Evolutionary conservation across 2,797 vertebrate genomes (phyloP), one percentile per base, ranked within the genome.

Genomic region (Schizothorax lantsangensis): DNA sequence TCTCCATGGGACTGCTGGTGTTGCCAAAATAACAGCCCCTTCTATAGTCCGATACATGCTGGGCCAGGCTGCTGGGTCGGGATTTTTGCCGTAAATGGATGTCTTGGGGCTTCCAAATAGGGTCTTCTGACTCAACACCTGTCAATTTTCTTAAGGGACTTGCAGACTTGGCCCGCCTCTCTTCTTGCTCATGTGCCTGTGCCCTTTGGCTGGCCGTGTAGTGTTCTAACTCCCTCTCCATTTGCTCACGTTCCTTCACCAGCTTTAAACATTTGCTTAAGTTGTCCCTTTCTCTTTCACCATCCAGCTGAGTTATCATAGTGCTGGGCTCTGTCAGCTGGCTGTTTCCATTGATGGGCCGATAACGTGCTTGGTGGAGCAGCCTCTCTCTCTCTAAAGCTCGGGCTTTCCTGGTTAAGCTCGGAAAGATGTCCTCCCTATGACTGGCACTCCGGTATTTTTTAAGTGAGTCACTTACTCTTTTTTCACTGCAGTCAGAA

Each of bases 1-100:
- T 91, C 64, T 95, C 94, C 94, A 95, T 91, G 1, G 95, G 96
- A 87, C 95, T 96, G 91, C 96, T 96, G 40, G 95, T 95, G 89
- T 69, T 96, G 26, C 95, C 94, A 81, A 96, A 96, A 91, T 96
- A 96, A 89, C 95, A 96, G 0, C 95, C 95, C 71, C 86, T 92
- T 26, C 95, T 93, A 87, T 96, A 94, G 88, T 96, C 95, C 4
- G 95, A 94, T 0, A 94, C 90, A 15, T 75, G 91, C 72, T 90
- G 94, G 2, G 94, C 93, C 77, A 95, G 92, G 71, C 92, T 93
- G 0, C 90, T 91, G 7, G 91, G 80, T 38, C 89, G 89, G 23
- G 36, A 52, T 91, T 96, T 96, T 74, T 93, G 93, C 75, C 95
- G 93, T 54, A 96, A 92, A 59, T 90, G 92, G 26, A 95, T 92